Conservation (phyloP, 2,888 invertebrate species). For the Ectemnius continuus region DNA sequence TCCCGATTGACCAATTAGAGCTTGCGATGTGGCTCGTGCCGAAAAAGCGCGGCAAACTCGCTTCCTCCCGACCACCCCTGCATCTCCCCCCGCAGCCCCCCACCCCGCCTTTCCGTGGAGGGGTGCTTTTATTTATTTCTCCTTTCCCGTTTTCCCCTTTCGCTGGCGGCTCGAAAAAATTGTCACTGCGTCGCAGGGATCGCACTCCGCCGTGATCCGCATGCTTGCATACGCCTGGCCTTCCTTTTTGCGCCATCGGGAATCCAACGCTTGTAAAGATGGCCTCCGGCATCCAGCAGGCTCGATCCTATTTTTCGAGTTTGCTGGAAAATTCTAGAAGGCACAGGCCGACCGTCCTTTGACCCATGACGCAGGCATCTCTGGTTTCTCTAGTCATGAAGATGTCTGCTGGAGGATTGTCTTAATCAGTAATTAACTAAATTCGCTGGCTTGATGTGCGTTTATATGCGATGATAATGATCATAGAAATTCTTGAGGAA, state of each 20-base stretch:
- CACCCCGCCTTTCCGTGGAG: conserved; percentile 41
- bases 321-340: too few species aligned
- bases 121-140: conserved; percentile 61
- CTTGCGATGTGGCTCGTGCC: conserved; percentile 59
- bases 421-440: too few species aligned
- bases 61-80: conserved; percentile 5
- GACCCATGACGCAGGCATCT: too few species aligned
- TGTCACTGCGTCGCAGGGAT: conserved; percentile 19
- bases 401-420: too few species aligned
- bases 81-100: conserved; percentile 41
- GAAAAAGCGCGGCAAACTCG: conserved; percentile 69
- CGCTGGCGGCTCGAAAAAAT: conserved; percentile 34
- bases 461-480: too few species aligned
- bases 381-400: too few species aligned
- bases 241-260: conserved; percentile 28
- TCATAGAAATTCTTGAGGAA: too few species aligned
- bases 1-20: conserved; percentile 70
- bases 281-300: too few species aligned
- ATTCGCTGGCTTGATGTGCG: too few species aligned
- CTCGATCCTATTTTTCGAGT: too few species aligned
- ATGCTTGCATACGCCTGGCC: conserved; percentile 17
- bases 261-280: too few species aligned
- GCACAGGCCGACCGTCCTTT: too few species aligned
- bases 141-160: conserved; percentile 40
- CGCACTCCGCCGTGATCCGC: not conserved